These are phyloP conservation scores for Spatula clypeata DNA, from an alignment of 2,797 vertebrate genomes.

Conservation along the genomic window DNA sequence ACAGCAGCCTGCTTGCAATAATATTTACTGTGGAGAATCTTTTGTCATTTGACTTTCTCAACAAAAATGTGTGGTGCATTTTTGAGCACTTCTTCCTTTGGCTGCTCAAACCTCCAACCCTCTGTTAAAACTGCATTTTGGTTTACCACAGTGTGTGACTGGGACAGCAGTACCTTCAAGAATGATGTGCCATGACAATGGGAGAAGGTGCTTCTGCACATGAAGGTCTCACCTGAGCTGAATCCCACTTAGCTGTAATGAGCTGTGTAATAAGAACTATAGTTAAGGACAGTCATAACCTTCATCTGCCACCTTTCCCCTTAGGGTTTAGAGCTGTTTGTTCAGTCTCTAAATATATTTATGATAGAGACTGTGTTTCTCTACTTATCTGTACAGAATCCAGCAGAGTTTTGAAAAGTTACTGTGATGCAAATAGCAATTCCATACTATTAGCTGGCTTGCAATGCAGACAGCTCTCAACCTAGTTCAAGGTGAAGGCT, in stretches of 20 bases:
- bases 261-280: background rate
- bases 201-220: background rate
- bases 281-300: background rate
- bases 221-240: accelerated
- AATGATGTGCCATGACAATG: background rate
- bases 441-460: background rate
- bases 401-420: background rate
- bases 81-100: accelerated
- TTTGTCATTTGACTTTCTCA: background rate
- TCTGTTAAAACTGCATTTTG: background rate
- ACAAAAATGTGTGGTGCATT: background rate
- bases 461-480: background rate
- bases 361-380: background rate
- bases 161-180: background rate
- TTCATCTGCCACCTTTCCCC: background rate
- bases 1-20: background rate
- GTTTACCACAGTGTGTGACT: background rate
- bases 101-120: background rate
- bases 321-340: background rate
- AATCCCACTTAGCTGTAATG: background rate
- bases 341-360: background rate
- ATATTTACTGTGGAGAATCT: background rate
- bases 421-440: background rate
- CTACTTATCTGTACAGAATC: background rate
- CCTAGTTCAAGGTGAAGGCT: background rate